Percentiles rank a stretch among this genome's conserved stretches.
Evolutionary conservation across 2,113 vertebrate species (phyloP).

Genomic region (Albula glossodonta): DNA sequence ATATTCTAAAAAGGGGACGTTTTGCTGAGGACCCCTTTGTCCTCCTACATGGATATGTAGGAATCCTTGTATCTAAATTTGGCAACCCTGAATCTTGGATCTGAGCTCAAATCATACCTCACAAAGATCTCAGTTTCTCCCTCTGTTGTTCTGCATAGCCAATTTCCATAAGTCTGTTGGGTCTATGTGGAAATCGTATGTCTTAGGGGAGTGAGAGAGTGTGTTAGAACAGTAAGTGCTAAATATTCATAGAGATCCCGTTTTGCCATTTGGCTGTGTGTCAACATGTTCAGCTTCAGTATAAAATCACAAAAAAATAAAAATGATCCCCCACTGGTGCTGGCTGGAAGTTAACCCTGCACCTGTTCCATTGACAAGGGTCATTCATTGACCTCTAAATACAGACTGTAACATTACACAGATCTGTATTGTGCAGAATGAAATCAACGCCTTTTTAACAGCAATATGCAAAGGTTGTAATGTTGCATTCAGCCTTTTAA

Average conservation of each 20-base stretch:
- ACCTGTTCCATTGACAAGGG: not conserved
- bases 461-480: too few relatives aligned
- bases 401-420: not conserved
- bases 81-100: too few relatives aligned
- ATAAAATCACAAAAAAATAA: not conserved
- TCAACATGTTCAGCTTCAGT: not conserved
- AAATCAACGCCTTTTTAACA: not conserved
- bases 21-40: too few relatives aligned
- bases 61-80: too few relatives aligned
- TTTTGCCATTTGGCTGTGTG: too few relatives aligned
- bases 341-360: not conserved
- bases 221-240: not conserved
- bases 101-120: too few relatives aligned
- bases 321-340: not conserved
- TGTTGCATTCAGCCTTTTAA: not conserved
- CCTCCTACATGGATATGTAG: too few relatives aligned
- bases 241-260: not conserved
- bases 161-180: too few relatives aligned
- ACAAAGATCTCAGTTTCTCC: not conserved
- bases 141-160: too few relatives aligned
- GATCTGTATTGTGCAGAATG: not conserved
- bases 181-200: too few relatives aligned
- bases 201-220: not conserved
- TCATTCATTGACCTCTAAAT: not conserved
- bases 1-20: too few relatives aligned